Base-by-base conservation (phyloP, 2,888 invertebrate genomes). In the Nemoura dubitans region DNA sequence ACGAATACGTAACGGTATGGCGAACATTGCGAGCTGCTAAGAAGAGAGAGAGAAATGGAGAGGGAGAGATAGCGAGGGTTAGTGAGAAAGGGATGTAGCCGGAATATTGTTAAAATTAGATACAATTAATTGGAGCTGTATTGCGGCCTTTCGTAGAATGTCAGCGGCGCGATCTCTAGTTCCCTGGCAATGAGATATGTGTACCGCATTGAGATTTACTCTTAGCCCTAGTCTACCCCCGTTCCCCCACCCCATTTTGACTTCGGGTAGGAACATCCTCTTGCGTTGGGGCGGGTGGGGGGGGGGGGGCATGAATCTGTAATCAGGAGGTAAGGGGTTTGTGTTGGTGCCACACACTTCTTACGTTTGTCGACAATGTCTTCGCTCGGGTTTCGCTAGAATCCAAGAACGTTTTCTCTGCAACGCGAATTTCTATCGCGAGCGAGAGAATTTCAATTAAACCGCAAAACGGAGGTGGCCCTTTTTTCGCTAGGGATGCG, bases 41-140 rank as follows among this genome's bases (percentile, higher is more conserved):
- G 59, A 59, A 59, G 16, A 36, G 59, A 3, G 21, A 59, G 59
- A 7, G 59, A 59, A 14, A 59, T 59, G 59, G 36, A 36, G 3
- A 36, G 36, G 36, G 36, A 6, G 3, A 36, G 36, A 36, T 36
- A 36, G n/a, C n/a, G n/a, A n/a, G n/a, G n/a, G n/a, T n/a, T n/a
- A n/a, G n/a, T n/a, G n/a, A n/a, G n/a, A n/a, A n/a, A n/a, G n/a
- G n/a, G n/a, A n/a, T 10, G 10, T 36, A 36, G 36, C 59, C 2
- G n/a, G 78, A 78, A 78, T 78, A 78, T 78, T 78, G 78, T 78
- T 78, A 78, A 26, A 78, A 27, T 78, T 78, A 78, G 28, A 78
- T 78, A 78, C 78, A 78, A 78, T 78, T 78, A 78, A 78, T 78
- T 78, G 26, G 28, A 78, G 27, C 25, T 26, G 78, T 78, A 78